phyloP scores from a whole-genome alignment of 2,888 invertebrate species.

The Geotrupes spiniger region DNA sequence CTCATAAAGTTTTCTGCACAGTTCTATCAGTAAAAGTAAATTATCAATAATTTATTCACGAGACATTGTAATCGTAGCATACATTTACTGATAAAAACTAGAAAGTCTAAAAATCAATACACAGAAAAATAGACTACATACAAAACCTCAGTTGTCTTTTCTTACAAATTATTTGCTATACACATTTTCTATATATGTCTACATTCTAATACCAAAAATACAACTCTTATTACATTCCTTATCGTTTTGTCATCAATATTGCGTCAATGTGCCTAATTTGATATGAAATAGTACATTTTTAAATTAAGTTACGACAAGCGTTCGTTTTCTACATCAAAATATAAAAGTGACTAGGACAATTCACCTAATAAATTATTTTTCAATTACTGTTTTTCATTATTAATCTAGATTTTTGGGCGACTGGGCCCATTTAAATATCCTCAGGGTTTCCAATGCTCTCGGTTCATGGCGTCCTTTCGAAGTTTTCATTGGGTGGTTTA shows the following conservation, averaged over 20 bases:
- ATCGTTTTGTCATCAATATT: too few relatives aligned
- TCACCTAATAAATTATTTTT: slow-evolving; percentile 24
- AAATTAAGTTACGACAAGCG: slow-evolving; percentile 18
- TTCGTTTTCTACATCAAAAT: slow-evolving; percentile 19
- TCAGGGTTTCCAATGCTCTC: slow-evolving; percentile 13
- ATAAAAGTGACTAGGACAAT: slow-evolving; percentile 30
- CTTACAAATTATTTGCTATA: slow-evolving; percentile 3
- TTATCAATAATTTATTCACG: not conserved
- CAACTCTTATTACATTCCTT: slow-evolving; percentile 11
- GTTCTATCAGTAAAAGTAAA: slow-evolving; percentile 1
- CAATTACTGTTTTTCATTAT: slow-evolving; percentile 14
- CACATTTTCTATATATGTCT: not conserved
- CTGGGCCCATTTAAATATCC: not conserved
- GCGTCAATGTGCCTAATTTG: too few relatives aligned
- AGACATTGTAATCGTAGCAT: too few relatives aligned
- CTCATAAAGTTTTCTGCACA: not conserved
- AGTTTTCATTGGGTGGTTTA: slow-evolving; percentile 29
- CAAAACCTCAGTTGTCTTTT: not conserved
- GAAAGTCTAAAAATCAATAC: not conserved
- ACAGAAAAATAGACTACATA: not conserved
- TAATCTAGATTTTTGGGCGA: not conserved
- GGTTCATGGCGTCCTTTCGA: slow-evolving; percentile 31
- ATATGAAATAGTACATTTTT: too few relatives aligned
- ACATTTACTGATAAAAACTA: too few relatives aligned
- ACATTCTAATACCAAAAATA: slow-evolving; percentile 18